Evolutionary conservation across 2,797 vertebrate genomes (phyloP).

Genomic region (Taeniopygia guttata): DNA sequence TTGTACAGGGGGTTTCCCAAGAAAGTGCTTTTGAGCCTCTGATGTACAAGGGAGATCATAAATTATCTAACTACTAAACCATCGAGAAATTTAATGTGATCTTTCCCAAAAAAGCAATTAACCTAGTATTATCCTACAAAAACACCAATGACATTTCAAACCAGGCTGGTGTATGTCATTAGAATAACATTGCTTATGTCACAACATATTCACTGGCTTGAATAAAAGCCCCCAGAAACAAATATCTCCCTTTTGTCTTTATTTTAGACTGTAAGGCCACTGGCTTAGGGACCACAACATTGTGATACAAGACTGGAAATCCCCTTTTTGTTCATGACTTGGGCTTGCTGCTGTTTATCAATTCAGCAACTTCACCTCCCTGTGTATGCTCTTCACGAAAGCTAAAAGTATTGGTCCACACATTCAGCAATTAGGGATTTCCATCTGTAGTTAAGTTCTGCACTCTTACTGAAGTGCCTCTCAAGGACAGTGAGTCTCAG

Average conservation of each 20-base stretch:
- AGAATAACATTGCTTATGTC: not conserved
- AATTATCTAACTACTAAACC: not conserved
- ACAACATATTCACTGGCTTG: not conserved
- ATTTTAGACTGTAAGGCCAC: not conserved
- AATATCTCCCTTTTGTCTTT: not conserved
- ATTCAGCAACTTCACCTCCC: not conserved
- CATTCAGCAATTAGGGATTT: not conserved
- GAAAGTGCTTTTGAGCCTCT: not conserved
- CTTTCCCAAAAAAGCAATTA: not conserved
- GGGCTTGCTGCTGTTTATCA: not conserved
- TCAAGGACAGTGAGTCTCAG: not conserved
- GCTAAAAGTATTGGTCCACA: not conserved
- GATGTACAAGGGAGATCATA: not conserved
- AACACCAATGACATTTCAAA: not conserved
- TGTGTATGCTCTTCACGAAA: not conserved
- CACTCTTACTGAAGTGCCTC: not conserved
- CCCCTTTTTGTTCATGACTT: not conserved
- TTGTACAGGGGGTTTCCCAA: not conserved
- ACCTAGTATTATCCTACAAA: not conserved
- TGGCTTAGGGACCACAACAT: not conserved
- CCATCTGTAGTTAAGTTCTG: not conserved
- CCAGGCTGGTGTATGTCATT: not conserved
- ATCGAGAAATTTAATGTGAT: not conserved
- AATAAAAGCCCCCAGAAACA: not conserved
- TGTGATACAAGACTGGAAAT: not conserved